Evolutionary conservation across 2,797 vertebrate genomes (phyloP).

Genomic region (Champsocephalus gunnari): DNA sequence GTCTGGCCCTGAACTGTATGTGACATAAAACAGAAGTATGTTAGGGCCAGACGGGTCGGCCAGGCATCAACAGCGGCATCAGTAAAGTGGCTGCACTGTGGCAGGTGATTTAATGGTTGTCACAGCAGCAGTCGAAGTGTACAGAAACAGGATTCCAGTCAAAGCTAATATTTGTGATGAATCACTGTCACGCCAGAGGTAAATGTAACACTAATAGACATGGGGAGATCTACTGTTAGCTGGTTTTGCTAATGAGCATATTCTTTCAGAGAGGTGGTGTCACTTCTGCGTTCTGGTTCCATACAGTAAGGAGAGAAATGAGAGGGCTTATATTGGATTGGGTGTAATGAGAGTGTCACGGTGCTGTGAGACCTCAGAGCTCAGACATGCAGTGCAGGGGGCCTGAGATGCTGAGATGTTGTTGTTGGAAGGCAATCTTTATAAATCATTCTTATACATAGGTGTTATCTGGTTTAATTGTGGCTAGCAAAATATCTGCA

Average conservation of each 20-base stretch:
- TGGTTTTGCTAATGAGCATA: constrained; percentile 79
- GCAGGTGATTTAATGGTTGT: constrained; percentile 85
- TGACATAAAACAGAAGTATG: constrained; percentile 71
- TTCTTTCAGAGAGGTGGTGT: constrained; percentile 77
- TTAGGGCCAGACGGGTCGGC: constrained; percentile 56
- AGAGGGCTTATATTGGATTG: constrained; percentile 71
- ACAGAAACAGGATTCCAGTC: constrained; percentile 82
- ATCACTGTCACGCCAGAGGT: constrained; percentile 79
- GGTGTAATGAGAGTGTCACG: constrained; percentile 72
- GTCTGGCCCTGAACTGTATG: constrained; percentile 54
- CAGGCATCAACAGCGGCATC: constrained; percentile 71
- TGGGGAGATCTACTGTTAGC: constrained; percentile 79
- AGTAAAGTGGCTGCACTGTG: constrained; percentile 69
- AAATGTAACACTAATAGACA: constrained; percentile 83
- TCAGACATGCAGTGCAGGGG: constrained; percentile 27
- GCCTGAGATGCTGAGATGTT: constrained; percentile 32
- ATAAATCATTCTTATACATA: constrained; percentile 13
- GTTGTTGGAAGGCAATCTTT: constrained; percentile 8
- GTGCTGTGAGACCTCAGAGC: constrained; percentile 51
- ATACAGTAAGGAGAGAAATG: constrained; percentile 72
- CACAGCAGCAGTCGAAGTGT: constrained; percentile 75
- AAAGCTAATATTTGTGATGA: constrained; percentile 84
- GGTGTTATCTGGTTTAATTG: background rate
- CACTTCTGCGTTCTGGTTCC: constrained; percentile 66
- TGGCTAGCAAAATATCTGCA: background rate